These are phyloP conservation scores for Bucco capensis DNA, from an alignment of 2,113 vertebrate species.

Conservation along the genomic window DNA sequence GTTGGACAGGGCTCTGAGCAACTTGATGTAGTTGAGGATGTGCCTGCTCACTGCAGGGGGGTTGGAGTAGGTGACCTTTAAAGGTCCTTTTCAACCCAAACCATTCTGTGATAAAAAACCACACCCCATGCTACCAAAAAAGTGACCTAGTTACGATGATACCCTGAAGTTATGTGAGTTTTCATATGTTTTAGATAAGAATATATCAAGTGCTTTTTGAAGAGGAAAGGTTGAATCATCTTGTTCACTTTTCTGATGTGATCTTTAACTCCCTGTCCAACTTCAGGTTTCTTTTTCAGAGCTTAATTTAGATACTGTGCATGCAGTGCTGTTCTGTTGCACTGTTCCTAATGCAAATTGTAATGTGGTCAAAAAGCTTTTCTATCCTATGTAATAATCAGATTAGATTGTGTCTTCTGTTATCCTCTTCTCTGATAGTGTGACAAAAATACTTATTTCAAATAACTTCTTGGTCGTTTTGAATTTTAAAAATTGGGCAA, in stretches of 20 bases:
- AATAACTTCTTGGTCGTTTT: neutral
- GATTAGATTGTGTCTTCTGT: neutral
- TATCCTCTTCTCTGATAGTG: neutral
- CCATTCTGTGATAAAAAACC: neutral
- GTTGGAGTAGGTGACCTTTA: no score
- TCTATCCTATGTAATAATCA: neutral
- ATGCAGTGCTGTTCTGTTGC: neutral
- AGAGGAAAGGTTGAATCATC: neutral
- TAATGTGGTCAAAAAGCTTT: neutral
- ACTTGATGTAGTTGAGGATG: no score
- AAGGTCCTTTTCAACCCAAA: no score
- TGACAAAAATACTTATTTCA: neutral
- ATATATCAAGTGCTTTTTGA: neutral
- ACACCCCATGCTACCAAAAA: neutral
- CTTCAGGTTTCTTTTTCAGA: neutral
- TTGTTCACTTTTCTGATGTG: neutral
- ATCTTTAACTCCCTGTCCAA: neutral
- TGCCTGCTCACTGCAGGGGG: no score
- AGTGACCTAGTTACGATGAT: neutral
- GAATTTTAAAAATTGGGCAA: neutral
- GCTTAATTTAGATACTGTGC: conserved; percentile 19
- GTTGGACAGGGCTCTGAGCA: no score
- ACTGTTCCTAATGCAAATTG: neutral
- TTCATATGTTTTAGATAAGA: neutral
- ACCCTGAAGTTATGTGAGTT: neutral